Base-by-base conservation (phyloP, 2,797 vertebrate species). In the Harpagifer antarcticus region DNA sequence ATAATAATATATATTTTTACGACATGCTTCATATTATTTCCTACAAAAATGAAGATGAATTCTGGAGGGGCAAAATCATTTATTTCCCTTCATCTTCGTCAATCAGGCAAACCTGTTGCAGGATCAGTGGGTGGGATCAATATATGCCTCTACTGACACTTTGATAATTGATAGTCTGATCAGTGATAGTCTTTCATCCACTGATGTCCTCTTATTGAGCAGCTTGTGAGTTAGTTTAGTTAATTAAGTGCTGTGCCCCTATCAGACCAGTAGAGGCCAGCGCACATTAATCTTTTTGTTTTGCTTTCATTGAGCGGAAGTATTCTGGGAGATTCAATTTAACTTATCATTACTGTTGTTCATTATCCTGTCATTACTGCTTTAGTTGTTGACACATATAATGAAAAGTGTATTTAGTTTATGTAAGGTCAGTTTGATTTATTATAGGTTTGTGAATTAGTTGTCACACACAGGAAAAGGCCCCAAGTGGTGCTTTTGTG, bases 181-280 rank as follows among this genome's bases (percentile, higher is more conserved):
- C 7, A 17, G 23, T 52, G 48, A 43, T 19, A 33, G 6, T 52
- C 45, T 49, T 54, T 17, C 19, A 15, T 47, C 1, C 11, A 44
- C 16, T 56, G 15, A 31, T 53, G 31, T 56, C 15, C 61, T 60
- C 68, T 62, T 66, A 31, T 59, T 63, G 56, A 50, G 55, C 37
- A 64, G 45, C 19, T 47, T 75, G 52, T 59, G 19, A 64, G 53
- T 61, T 40, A 31, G n/a, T 40, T 66, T 4, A 19, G 23, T 52
- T 76, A 69, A 69, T 78, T 72, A 72, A 74, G 57, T 80, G 80
- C 27, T 78, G 66, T 83, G 72, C 50, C 62, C 55, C 57, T 2
- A 33, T 59, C n/a, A 83, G 63, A n/a, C 79, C 79, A 83, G 81
- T 68, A 78, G 79, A 81, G 81, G 69, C 72, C 82, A 76, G 68